These are phyloP conservation scores for Cantharis rufa DNA, from an alignment of 2,888 invertebrate genomes.

Conservation along the genomic window DNA sequence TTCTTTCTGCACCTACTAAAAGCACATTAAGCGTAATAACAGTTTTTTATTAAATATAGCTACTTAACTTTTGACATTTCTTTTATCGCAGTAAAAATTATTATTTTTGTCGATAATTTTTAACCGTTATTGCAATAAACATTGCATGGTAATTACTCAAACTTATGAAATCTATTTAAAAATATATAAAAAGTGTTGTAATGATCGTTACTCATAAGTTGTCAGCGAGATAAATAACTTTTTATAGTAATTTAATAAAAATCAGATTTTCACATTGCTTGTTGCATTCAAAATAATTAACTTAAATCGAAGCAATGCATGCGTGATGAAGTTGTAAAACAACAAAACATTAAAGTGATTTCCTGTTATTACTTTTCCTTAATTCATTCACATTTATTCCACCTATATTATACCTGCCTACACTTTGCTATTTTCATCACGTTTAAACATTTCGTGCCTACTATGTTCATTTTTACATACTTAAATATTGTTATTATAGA, in stretches of 20 bases:
- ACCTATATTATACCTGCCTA: not conserved
- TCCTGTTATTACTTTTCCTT: constrained; percentile 6
- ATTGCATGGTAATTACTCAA: not conserved
- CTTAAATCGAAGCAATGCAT: not conserved
- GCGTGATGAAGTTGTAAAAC: constrained; percentile 6
- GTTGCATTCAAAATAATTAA: constrained; percentile 6
- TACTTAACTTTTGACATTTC: not conserved
- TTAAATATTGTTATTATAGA: not conserved
- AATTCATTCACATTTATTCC: not conserved
- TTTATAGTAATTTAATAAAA: not conserved
- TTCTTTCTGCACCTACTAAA: not conserved
- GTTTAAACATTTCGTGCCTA: not conserved
- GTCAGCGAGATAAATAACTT: not conserved
- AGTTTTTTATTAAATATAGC: not conserved
- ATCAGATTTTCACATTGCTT: not conserved
- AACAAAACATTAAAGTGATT: constrained; percentile 1
- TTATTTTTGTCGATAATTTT: not conserved
- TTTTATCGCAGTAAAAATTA: not conserved
- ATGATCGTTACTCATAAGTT: not conserved
- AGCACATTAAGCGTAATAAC: not conserved
- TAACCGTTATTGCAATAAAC: not conserved
- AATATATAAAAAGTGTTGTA: not conserved
- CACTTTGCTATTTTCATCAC: not conserved
- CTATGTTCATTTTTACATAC: not conserved
- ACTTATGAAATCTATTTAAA: not conserved